These are phyloP conservation scores for Macrophya alboannulata DNA, from an alignment of 2,888 invertebrate genomes.

Conservation along the genomic window DNA sequence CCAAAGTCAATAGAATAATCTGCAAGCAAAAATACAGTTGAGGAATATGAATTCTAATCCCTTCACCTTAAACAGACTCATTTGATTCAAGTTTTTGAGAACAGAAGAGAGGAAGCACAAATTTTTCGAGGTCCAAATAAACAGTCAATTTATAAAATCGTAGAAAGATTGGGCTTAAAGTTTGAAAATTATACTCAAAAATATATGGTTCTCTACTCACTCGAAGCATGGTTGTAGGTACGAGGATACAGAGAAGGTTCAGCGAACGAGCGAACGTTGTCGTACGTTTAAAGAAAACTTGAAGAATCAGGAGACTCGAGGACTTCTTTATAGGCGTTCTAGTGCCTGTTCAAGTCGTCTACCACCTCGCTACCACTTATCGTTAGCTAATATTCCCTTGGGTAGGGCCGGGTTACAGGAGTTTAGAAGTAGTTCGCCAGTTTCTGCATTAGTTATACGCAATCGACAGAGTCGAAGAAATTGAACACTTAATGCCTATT, in stretches of 20 bases:
- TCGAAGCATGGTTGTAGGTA: constrained; percentile 16
- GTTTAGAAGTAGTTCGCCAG: constrained; percentile 75
- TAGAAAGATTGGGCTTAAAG: background rate
- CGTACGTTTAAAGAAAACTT: constrained; percentile 31
- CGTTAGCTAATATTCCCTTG: constrained; percentile 26
- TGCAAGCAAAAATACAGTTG: constrained; percentile 63
- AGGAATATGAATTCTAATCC: background rate
- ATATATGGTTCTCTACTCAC: constrained; percentile 17
- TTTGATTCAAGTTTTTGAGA: background rate
- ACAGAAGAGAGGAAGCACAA: background rate
- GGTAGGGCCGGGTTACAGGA: constrained; percentile 25
- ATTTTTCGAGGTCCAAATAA: background rate
- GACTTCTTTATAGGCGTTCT: constrained; percentile 75
- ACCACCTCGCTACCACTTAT: constrained; percentile 60
- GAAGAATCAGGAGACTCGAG: constrained; percentile 65
- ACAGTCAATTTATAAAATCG: background rate
- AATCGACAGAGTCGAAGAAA: constrained; percentile 61
- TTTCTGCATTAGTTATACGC: constrained; percentile 69
- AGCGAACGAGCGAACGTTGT: constrained; percentile 1
- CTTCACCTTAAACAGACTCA: background rate
- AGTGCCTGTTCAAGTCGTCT: constrained; percentile 72
- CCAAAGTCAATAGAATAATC: constrained; percentile 68
- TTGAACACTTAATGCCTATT: constrained; percentile 22
- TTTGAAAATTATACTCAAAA: background rate
- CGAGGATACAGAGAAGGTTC: background rate